Percentiles rank a stretch among this genome's conserved stretches.
These are phyloP conservation scores for Corythaeola cristata DNA, from an alignment of 2,113 vertebrate genomes.

Conservation along the genomic window DNA sequence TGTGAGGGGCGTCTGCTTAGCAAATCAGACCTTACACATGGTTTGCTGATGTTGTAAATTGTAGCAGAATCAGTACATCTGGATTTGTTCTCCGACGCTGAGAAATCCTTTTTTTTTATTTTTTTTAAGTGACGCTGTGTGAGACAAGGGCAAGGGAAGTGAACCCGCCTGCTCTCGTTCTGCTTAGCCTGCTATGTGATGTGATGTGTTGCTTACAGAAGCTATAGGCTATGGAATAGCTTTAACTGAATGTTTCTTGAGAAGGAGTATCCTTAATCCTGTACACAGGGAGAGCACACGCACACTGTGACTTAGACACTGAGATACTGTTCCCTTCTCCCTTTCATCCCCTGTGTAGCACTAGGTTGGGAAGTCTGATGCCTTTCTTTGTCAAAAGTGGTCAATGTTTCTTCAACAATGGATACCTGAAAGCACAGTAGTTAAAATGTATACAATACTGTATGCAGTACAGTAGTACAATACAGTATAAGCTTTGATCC, in stretches of 20 bases:
- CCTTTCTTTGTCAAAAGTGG: not conserved
- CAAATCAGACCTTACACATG: not conserved
- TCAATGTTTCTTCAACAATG: not conserved
- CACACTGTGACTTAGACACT: no score
- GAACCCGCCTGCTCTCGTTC: not conserved
- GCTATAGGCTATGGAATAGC: not conserved
- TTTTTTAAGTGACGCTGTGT: not conserved
- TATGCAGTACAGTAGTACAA: no score
- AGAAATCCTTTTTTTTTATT: not conserved
- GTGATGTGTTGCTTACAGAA: not conserved
- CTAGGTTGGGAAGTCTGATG: not conserved
- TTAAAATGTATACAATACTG: not conserved
- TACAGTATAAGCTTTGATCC: not conserved
- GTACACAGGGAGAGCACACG: not conserved
- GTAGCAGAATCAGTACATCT: not conserved
- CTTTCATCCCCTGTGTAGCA: not conserved
- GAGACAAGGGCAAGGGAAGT: not conserved
- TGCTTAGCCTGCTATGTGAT: not conserved
- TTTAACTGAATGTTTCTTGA: not conserved
- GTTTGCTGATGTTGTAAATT: not conserved
- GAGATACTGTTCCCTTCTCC: not conserved
- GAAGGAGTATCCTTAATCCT: not conserved
- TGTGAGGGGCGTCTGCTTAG: not conserved
- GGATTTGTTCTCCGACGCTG: not conserved
- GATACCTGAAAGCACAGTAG: not conserved